A percentile compares a stretch with the other conserved stretches of the same genome.
Evolutionary conservation across 2,888 invertebrate species (phyloP).

Genomic region (Apamea epomidion): DNA sequence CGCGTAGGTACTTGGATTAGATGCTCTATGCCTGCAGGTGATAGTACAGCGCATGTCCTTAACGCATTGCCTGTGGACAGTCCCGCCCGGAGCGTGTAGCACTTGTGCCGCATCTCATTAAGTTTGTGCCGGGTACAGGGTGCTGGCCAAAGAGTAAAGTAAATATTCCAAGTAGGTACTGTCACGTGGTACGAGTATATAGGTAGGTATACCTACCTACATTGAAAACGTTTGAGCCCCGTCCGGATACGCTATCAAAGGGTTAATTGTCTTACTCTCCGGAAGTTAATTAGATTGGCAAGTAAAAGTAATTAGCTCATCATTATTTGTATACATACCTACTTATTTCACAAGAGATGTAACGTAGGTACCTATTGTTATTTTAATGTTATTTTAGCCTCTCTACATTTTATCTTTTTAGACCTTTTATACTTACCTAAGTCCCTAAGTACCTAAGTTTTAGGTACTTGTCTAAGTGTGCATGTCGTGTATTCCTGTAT

Average conservation of each 20-base stretch:
- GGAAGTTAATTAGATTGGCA: background rate
- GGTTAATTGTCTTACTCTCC: background rate
- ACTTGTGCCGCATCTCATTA: slow-evolving; percentile 41
- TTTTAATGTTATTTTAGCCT: too few species aligned
- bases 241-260: background rate
- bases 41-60: background rate
- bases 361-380: too few species aligned
- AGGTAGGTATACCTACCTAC: background rate
- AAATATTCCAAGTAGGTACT: background rate
- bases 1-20: background rate
- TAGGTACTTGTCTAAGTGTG: too few species aligned
- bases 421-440: too few species aligned
- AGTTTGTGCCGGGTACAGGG: background rate
- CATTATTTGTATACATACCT: background rate
- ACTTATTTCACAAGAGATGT: background rate
- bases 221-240: background rate
- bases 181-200: too few species aligned
- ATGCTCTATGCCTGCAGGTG: background rate
- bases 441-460: too few species aligned
- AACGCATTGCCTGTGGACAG: slow-evolving; percentile 18
- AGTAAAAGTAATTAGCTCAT: background rate
- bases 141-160: slow-evolving; percentile 16
- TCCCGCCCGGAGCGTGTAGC: slow-evolving; percentile 53
- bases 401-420: too few species aligned
- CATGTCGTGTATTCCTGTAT: too few species aligned